Evolutionary conservation across 2,888 invertebrate species (phyloP), one percentile per base, ranked within the genome.

Genomic region (Oithona nana): DNA sequence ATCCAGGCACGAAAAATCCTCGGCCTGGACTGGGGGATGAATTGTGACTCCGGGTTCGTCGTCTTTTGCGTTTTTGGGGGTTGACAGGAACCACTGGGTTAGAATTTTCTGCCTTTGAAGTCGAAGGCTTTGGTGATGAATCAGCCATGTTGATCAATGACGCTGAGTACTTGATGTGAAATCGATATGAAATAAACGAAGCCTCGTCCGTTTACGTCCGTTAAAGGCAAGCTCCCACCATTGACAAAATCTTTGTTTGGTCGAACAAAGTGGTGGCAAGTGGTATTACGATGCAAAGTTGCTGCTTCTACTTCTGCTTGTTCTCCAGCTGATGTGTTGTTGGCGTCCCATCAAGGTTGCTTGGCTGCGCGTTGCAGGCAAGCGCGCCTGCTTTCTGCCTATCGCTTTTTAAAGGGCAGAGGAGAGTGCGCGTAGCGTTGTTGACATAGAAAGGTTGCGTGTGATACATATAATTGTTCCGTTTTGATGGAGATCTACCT

Each of bases 1-100:
- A 54, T 4, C 54, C 54, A 11, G 54, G 54, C 6, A 54, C 54
- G 54, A 54, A 54, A 24, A 54, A 54, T 20, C 54, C 54, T 24
- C 54, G 54, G 16, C 54, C 54, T 3, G 54, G 54, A 16, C 24
- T 24, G 26, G 54, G 54, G 2, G 54, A 54, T 16, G 24, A 24
- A 24, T 54, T 54, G 54, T 54, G 54, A 54, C 54, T 54, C 3
- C 54, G 20, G 20, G 54, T 54, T 4, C 54, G 54, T 3, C 54
- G 20, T 24, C 54, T 20, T 24, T 54, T 54, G 3, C 24, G 54
- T 26, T 26, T 54, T 54, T 54, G 6, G 39, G 8, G 6, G 39
- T 11, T 54, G n/a, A n/a, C n/a, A n/a, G n/a, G n/a, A n/a, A n/a
- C n/a, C n/a, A n/a, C n/a, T n/a, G n/a, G n/a, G n/a, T n/a, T n/a